Conservation (phyloP, 2,113 vertebrate genomes). For the Hylia prasina region DNA sequence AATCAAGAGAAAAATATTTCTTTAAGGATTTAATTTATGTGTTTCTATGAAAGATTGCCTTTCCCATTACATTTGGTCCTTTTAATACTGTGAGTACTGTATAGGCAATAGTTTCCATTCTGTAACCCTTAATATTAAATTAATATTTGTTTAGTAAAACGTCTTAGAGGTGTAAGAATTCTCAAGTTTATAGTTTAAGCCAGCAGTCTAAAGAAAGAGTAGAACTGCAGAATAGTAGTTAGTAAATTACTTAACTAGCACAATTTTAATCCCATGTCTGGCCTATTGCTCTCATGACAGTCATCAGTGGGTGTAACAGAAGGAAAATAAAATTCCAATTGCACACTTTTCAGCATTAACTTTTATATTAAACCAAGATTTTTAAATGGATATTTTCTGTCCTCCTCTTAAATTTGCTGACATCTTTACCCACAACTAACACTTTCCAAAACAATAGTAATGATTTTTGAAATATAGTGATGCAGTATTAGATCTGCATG, state of each 20-base stretch:
- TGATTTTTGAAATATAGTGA: not conserved
- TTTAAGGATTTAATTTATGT: not conserved
- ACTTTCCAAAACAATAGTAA: not conserved
- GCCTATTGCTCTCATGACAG: slow-evolving; percentile 27
- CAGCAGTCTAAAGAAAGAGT: not conserved
- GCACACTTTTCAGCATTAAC: not conserved
- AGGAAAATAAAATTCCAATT: not conserved
- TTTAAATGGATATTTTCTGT: not conserved
- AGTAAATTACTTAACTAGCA: slow-evolving; percentile 36
- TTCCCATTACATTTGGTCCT: not conserved
- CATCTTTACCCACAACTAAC: not conserved
- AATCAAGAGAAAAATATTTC: not conserved
- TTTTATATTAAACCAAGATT: not conserved
- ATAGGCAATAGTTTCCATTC: not conserved
- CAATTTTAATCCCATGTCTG: slow-evolving; percentile 12
- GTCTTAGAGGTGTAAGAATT: slow-evolving; percentile 8
- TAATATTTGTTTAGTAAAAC: slow-evolving; percentile 30
- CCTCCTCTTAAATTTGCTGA: not conserved
- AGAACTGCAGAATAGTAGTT: not conserved
- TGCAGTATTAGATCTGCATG: not conserved
- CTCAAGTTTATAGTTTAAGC: not conserved
- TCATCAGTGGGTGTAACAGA: not conserved
- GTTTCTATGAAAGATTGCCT: not conserved
- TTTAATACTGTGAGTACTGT: not conserved
- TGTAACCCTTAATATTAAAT: slow-evolving; percentile 4